Conservation (phyloP, 2,797 vertebrate genomes). For the Sebastes matsubarae region DNA sequence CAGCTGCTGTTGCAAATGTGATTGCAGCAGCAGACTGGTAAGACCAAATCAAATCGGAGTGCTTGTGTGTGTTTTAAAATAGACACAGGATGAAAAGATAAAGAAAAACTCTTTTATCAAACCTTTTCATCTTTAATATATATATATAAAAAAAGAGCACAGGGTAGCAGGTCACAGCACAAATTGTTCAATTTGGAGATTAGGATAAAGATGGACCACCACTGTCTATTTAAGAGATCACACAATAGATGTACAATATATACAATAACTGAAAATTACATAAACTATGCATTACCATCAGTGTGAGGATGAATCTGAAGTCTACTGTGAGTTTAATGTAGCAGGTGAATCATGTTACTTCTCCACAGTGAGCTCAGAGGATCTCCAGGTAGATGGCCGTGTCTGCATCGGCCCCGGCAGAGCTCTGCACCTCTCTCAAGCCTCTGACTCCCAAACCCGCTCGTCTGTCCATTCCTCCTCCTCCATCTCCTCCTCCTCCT, state of each 20-base stretch:
- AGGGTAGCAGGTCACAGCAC: background rate
- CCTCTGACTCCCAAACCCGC: slow-evolving; percentile 32
- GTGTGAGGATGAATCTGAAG: background rate
- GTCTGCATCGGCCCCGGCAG: slow-evolving; percentile 63
- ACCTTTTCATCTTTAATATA: slow-evolving; percentile 19
- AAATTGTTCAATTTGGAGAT: slow-evolving; percentile 1
- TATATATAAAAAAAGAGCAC: background rate
- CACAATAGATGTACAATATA: slow-evolving; percentile 8
- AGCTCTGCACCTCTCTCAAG: slow-evolving; percentile 43
- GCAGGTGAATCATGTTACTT: background rate
- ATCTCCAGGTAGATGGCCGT: slow-evolving; percentile 82
- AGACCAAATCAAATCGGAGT: background rate
- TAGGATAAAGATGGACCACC: background rate
- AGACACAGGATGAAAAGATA: background rate
- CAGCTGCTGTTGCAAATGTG: background rate
- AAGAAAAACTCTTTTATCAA: background rate
- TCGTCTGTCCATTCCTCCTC: slow-evolving; percentile 33
- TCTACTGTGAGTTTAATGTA: background rate
- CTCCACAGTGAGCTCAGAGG: slow-evolving; percentile 59
- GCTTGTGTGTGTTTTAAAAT: background rate
- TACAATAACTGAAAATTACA: slow-evolving; percentile 1
- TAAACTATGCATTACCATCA: background rate
- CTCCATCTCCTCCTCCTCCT: slow-evolving; percentile 18
- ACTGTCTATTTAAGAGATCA: background rate
- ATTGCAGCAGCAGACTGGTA: background rate